A percentile compares a stretch with the other conserved stretches of the same genome.
phyloP scores from a whole-genome alignment of 2,797 vertebrate genomes.

The Poecilia wingei region DNA sequence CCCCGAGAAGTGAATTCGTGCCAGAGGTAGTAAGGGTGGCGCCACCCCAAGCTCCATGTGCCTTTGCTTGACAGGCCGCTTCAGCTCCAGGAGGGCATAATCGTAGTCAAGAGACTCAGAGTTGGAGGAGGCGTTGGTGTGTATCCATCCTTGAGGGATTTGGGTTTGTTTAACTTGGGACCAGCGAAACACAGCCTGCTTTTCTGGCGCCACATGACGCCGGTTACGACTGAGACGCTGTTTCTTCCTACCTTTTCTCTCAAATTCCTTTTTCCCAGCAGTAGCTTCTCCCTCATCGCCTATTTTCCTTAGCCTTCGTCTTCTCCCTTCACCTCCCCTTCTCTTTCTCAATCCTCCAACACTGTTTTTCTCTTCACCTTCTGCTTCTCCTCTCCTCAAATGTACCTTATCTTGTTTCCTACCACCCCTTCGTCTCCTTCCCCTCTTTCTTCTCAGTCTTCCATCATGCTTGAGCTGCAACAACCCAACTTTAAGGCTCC shows the following conservation, averaged over 20 bases:
- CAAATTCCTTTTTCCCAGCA: background rate
- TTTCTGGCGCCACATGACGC: constrained; percentile 29
- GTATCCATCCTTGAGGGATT: constrained; percentile 90
- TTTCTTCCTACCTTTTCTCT: constrained; percentile 2
- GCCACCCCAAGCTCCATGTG: constrained; percentile 91
- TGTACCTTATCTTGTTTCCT: constrained; percentile 26
- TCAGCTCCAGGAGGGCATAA: constrained; percentile 92
- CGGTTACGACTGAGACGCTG: constrained; percentile 20
- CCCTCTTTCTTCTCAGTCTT: constrained; percentile 43
- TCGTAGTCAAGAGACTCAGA: constrained; percentile 86
- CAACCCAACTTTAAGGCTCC: constrained; percentile 85
- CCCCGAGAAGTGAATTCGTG: constrained; percentile 92
- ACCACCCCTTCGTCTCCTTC: constrained; percentile 17
- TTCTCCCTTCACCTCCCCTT: constrained; percentile 32
- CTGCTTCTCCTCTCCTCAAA: constrained; percentile 24
- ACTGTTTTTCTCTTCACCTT: constrained; percentile 30
- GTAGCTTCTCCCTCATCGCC: constrained; percentile 22
- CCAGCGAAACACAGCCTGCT: constrained; percentile 85
- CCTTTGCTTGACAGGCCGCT: constrained; percentile 83
- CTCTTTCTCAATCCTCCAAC: constrained; percentile 19
- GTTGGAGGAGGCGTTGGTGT: constrained; percentile 32
- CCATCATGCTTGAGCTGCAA: constrained; percentile 82
- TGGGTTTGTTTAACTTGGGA: constrained; percentile 86
- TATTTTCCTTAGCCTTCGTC: background rate
- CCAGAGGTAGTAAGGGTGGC: constrained; percentile 74